Evolutionary conservation across 2,113 vertebrate species (phyloP), one percentile per base, ranked within the genome.

Genomic region (Ameiurus melas): DNA sequence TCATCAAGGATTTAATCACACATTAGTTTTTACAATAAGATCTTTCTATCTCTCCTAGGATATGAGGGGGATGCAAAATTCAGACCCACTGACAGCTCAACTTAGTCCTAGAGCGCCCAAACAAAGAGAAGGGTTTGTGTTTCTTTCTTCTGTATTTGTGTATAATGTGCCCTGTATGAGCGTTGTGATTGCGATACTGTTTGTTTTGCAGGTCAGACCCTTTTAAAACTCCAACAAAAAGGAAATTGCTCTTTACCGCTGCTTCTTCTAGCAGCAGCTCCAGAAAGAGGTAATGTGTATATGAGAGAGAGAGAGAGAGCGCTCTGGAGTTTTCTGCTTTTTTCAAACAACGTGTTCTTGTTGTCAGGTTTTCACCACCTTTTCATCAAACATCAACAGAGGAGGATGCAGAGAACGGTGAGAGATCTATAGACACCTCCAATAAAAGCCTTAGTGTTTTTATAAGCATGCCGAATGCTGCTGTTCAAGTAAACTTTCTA

Each of bases 11-110:
- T 39, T 22, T 73, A 39, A n/a, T 79, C 17, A 20, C 2, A 43
- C 19, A 51, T 47, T 1, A 9, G 36, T 79, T 57, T 7, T 87
- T 51, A 55, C 66, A 6, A 27, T 43, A 3, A n/a, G 8, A 17
- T 82, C 10, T 84, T 77, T 60, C 30, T 58, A 2, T 89, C 30
- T 89, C 5, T 85, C 43, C 62, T 87, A 95, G 95, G 94, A 94
- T 88, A 89, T 92, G 0, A 90, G 92, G 16, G 93, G 92, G 93
- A 92, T 27, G 0, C 87, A 39, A 39, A 85, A 83, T 86, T 86
- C 88, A 57, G 80, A 91, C 47, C 75, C 88, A 71, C 64, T 85
- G 2, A 82, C 90, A 4, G 84, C 77, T 88, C 89, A 86, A 12
- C 81, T 90, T 90, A 86, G 88, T 90, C 4, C 88, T 86, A 22